Base-by-base conservation (phyloP, 2,888 invertebrate genomes). In the Caenorhabditis zanzibari region DNA sequence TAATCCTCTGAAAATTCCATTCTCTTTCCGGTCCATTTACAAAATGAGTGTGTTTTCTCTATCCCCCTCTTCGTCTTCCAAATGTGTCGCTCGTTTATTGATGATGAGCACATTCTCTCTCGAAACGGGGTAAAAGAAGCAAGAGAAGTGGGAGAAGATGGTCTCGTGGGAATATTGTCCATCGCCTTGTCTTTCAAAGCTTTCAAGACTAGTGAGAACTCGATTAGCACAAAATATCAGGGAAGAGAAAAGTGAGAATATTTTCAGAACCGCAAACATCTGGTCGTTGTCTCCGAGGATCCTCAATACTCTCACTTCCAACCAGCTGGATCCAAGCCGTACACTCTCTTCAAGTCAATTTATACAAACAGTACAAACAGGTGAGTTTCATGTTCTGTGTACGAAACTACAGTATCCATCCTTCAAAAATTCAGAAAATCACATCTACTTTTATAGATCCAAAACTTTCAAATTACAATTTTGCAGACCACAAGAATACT, bases 341-440 rank as follows among this genome's bases (percentile, higher is more conserved):
- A 89, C 82, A 92, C 92, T 14, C 86, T 92, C 9, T 92, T 92
- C 88, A 92, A 92, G 71, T 91, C 92, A 9, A 86, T 92, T 66
- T 92, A 91, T 86, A 92, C 92, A 12, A 92, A 92, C 83, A 92
- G 90, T 69, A 92, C 92, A 16, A 88, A 90, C 49, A 82, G 90
- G 85, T 82, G 5, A 52, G 58, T 41, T 54, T 24, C 0, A n/a
- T n/a, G n/a, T n/a, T n/a, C n/a, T n/a, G n/a, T n/a, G n/a, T n/a
- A n/a, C n/a, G 7, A 32, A 32, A 32, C 4, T 32, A 32, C 32
- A 7, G 32, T 32, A 32, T 32, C 7, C 32, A 32, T 32, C 32
- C 7, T 19, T 22, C 52, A 10, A 6, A 10, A 52, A 7, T 28
- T 16, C 9, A 56, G 16, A 28, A 32, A 28, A 26, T 41, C 9